phyloP scores from a whole-genome alignment of 2,113 vertebrate species.

The Nipponia nippon region DNA sequence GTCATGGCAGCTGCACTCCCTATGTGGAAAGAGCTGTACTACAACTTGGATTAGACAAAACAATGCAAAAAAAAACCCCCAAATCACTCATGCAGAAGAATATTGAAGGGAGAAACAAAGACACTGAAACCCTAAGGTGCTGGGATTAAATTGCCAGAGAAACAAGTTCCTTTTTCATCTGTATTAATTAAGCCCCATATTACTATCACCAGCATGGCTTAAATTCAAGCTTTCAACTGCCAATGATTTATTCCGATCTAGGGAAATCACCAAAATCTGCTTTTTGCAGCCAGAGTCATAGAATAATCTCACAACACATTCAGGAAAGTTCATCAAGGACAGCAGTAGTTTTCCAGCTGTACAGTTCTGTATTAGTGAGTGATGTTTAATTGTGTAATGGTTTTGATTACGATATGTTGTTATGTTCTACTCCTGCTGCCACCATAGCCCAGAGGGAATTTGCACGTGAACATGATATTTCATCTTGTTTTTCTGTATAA shows the following conservation, averaged over 20 bases:
- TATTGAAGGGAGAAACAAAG: background rate
- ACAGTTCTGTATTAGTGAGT: background rate
- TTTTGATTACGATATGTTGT: background rate
- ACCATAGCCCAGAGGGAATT: background rate
- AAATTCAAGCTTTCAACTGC: background rate
- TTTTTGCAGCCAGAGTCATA: background rate
- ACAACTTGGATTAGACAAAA: background rate
- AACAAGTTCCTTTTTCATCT: background rate
- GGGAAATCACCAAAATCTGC: conserved; percentile 35
- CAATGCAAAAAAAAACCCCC: background rate
- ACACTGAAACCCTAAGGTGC: background rate
- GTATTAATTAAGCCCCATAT: background rate
- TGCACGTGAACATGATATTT: conserved; percentile 1
- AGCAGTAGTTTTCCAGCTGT: background rate
- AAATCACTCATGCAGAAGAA: background rate
- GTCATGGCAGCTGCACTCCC: background rate
- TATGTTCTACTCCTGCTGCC: background rate
- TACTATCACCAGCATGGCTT: background rate
- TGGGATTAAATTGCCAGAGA: conserved; percentile 12
- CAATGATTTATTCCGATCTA: conserved; percentile 12
- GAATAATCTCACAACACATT: background rate
- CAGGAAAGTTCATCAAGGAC: background rate
- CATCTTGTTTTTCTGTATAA: background rate
- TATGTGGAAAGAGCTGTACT: background rate
- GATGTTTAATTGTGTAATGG: conserved; percentile 17